Base-by-base conservation (phyloP, 2,888 invertebrate genomes). In the Pheosia tremula region DNA sequence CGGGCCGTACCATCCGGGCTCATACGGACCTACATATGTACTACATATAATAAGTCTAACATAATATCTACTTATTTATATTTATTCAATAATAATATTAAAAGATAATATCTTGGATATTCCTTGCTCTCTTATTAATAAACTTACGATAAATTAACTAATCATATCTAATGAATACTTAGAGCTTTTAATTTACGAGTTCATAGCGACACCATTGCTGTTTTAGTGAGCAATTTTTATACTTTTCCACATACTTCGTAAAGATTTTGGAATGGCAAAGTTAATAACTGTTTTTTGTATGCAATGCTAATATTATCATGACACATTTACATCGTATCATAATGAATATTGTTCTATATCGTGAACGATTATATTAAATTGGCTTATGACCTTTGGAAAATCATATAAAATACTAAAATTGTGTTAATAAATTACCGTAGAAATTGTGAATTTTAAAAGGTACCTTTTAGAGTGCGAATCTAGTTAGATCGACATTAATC, bases 41-140 rank as follows among this genome's bases (percentile, higher is more conserved):
- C 85, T 80, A 79, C 81, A 86, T 84, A 84, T 77, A 67, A 77
- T 83, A 82, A 81, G 69, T 79, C 85, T 90, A 90, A 84, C 69
- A 81, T 80, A n/a, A 85, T 84, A 87, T 69, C 68, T 79, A 84
- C 81, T 88, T 87, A 84, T 69, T 80, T 73, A 80, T 84, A 84
- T 81, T 75, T 82, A 81, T 80, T 80, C 71, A 80, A 80, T 81
- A 79, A 82, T 80, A 77, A 81, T 50, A 80, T 82, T 80, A 82
- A 84, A 85, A 85, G 83, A 88, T 87, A 89, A 91, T 91, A 93
- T 91, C 91, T 92, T 91, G 90, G 91, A 93, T 91, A 91, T 91
- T 90, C 83, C 87, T 88, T 89, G 85, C 86, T 87, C 84, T 89
- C 88, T 88, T 89, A 89, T 79, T 82, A 79, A 84, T 84, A 81